Evolutionary conservation across 2,888 invertebrate species (phyloP), one percentile per base, ranked within the genome.

Genomic region (Habroteleia sp.): DNA sequence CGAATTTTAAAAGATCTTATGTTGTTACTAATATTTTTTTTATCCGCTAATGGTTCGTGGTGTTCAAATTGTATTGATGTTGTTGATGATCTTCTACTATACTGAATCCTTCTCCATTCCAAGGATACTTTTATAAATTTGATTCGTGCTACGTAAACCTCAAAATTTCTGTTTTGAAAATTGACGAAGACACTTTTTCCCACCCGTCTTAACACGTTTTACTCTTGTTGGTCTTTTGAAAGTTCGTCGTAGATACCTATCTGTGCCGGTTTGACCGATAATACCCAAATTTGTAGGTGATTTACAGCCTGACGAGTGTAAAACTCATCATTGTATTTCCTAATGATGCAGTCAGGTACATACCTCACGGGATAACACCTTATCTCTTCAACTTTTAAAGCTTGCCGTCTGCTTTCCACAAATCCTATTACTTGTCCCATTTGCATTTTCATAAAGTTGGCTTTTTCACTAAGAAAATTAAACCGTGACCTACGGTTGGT

Each of bases 331-430:
- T 68, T 68, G 48, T 41, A 7, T 27, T 23, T 33, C 42, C 42
- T 60, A 60, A 69, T 69, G 50, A 58, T 8, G 5, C n/a, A 58
- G 58, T 58, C 68, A 58, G 56, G 58, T 58, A 68, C 56, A 54
- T 27, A 17, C 54, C 41, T 33, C 42, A 13, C 39, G 16, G 56
- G 41, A 48, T 50, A 39, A 58, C 58, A 50, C 68, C 68, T 68
- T 56, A 66, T n/a, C n/a, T 56, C 48, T 66, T 31, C 29, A 54
- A 54, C 44, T 54, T 54, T 52, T 14, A 10, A 46, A 29, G 11
- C 29, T 11, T 46, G 13, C 29, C 3, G n/a, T n/a, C n/a, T n/a
- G 14, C 29, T 35, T 25, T 44, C 11, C 17, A 31, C 52, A 52
- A 65, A 65, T 44, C 42, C 50, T 50, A 14, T 50, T 50, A 25